A percentile compares a stretch with the other conserved stretches of the same genome.
Evolutionary conservation across 2,888 invertebrate species (phyloP).

Genomic region (Volucella zonaria): DNA sequence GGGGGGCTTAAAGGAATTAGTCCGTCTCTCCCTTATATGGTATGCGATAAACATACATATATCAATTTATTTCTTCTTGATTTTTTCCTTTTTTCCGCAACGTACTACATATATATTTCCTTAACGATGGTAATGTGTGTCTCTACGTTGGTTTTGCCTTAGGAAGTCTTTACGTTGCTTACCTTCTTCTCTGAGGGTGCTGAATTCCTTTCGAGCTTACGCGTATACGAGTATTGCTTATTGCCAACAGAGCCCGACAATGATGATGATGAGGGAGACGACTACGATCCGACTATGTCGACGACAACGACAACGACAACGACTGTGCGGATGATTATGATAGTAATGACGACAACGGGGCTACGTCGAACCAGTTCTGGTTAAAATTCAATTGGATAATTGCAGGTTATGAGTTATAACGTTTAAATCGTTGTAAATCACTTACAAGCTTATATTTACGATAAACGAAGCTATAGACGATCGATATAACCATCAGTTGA

Average conservation of each 20-base stretch:
- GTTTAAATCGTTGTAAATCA: conserved; percentile 33
- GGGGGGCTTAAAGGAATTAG: not conserved
- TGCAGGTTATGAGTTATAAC: conserved; percentile 54
- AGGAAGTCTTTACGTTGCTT: conserved; percentile 5
- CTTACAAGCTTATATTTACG: not conserved
- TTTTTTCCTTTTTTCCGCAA: conserved; percentile 15
- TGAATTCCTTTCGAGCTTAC: too few relatives aligned
- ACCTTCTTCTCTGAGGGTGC: not conserved
- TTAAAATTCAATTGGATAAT: conserved; percentile 65
- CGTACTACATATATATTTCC: not conserved
- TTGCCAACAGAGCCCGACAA: not conserved
- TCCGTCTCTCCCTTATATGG: not conserved
- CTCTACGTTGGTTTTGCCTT: not conserved
- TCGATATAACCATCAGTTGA: too few relatives aligned
- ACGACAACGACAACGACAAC: conserved; percentile 4
- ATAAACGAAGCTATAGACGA: not conserved
- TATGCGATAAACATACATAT: conserved; percentile 1
- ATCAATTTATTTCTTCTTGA: conserved; percentile 19
- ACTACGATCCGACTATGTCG: not conserved
- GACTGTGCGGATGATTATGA: not conserved
- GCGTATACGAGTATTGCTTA: conserved; percentile 7
- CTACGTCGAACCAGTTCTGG: conserved; percentile 16
- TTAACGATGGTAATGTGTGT: not conserved
- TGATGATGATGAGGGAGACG: not conserved
- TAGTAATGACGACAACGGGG: not conserved